Percentiles rank a stretch among this genome's conserved stretches.
These are phyloP conservation scores for Myathropa florea DNA, from an alignment of 2,888 invertebrate genomes.

Conservation along the genomic window DNA sequence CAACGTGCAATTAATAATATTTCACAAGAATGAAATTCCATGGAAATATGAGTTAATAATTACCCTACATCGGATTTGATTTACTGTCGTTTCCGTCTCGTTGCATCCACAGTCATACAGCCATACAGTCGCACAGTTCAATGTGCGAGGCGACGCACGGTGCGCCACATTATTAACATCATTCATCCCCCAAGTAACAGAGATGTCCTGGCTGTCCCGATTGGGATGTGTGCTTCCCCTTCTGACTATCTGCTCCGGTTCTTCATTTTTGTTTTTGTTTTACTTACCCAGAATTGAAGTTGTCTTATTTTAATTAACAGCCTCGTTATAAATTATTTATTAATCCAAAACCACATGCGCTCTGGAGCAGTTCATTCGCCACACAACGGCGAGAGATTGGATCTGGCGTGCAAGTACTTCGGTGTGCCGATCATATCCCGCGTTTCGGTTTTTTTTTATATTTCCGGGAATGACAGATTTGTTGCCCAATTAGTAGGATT, in stretches of 20 bases:
- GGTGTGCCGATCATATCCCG: slow-evolving; percentile 32
- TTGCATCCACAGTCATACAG: slow-evolving; percentile 53
- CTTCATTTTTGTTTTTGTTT: slow-evolving; percentile 5
- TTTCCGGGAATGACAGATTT: slow-evolving; percentile 80
- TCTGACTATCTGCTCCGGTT: slow-evolving; percentile 41
- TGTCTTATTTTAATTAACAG: slow-evolving; percentile 71
- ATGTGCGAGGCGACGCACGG: slow-evolving; percentile 52
- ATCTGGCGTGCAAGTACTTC: slow-evolving; percentile 20
- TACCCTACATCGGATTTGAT: slow-evolving; percentile 69
- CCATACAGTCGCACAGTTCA: slow-evolving; percentile 53
- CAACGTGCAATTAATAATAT: slow-evolving; percentile 70
- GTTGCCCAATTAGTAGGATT: slow-evolving; percentile 76
- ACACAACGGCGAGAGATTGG: background rate
- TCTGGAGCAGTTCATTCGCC: slow-evolving; percentile 53
- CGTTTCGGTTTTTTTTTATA: slow-evolving; percentile 50
- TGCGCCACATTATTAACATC: slow-evolving; percentile 67
- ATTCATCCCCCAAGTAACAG: slow-evolving; percentile 63
- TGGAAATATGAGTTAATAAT: slow-evolving; percentile 71
- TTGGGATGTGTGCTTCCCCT: slow-evolving; percentile 51
- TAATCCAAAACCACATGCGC: slow-evolving; percentile 69
- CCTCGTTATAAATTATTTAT: slow-evolving; percentile 71
- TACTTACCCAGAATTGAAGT: slow-evolving; percentile 61
- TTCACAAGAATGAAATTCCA: slow-evolving; percentile 69
- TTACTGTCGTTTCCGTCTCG: slow-evolving; percentile 69
- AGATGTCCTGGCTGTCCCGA: slow-evolving; percentile 56